Conservation (phyloP, 2,797 vertebrate genomes). For the Sebastes paucispinis region DNA sequence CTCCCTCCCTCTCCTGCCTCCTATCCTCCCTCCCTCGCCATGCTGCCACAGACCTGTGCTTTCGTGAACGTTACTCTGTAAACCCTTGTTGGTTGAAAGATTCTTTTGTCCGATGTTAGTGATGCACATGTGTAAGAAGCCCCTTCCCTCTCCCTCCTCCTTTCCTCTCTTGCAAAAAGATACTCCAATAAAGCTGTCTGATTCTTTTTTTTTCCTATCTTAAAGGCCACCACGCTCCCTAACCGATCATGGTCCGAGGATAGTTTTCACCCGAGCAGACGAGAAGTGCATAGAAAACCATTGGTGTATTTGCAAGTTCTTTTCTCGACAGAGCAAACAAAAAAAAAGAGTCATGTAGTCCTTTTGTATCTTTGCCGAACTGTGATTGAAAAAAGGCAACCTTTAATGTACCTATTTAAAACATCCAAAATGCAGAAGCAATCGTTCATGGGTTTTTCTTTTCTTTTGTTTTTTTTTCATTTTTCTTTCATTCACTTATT, state of each 20-base stretch:
- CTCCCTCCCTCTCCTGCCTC: neutral
- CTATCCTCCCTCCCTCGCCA: conserved; percentile 58
- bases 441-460: conserved; percentile 72
- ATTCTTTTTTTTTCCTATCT: conserved; percentile 78
- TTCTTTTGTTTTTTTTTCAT: conserved; percentile 44
- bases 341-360: conserved; percentile 82
- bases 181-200: conserved; percentile 71
- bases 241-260: conserved; percentile 69
- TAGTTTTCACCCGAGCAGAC: conserved; percentile 77
- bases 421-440: conserved; percentile 81
- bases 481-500: conserved; percentile 74
- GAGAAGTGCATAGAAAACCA: conserved; percentile 86
- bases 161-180: conserved; percentile 56
- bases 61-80: conserved; percentile 95
- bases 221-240: conserved; percentile 72
- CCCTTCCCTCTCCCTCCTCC: conserved; percentile 38
- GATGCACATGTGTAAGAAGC: conserved; percentile 90
- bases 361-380: conserved; percentile 97
- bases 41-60: conserved; percentile 88
- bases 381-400: conserved; percentile 90
- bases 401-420: conserved; percentile 88
- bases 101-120: conserved; percentile 94
- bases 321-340: conserved; percentile 84
- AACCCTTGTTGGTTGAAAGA: conserved; percentile 90
- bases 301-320: conserved; percentile 96